Evolutionary conservation across 2,797 vertebrate species (phyloP), one percentile per base, ranked within the genome.

Genomic region (Semotilus atromaculatus): DNA sequence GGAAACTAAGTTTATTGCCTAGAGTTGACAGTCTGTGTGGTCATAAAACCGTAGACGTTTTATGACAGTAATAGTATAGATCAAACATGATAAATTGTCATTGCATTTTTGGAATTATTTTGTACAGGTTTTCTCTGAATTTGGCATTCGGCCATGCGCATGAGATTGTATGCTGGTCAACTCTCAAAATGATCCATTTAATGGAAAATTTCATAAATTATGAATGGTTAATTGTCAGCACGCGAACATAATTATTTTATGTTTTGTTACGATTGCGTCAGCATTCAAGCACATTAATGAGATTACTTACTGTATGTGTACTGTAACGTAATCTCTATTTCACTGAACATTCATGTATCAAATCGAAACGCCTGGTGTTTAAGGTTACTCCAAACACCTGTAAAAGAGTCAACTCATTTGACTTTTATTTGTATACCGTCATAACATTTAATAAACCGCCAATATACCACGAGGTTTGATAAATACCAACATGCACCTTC

Each of bases 1-100:
- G 82, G 26, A 55, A 51, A 77, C 38, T 40, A 83, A 77, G 73
- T 77, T 58, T 67, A 76, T 76, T 76, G 5, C 48, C 34, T 53
- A 14, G 45, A 34, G 29, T 14, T 11, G 66, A 71, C 48, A 5
- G 51, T 11, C 18, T 7, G 19, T 5, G 75, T 43, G 76, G 40
- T 48, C 6, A 34, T 9, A 55, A 29, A 48, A 16, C 67, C 9
- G 18, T 3, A 58, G 48, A 45, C 53, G 19, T 3, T n/a, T n/a
- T n/a, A n/a, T n/a, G n/a, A n/a, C n/a, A n/a, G n/a, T n/a, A n/a
- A n/a, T n/a, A n/a, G 19, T 14, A 67, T 3, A 36, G 10, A 21
- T 29, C 16, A 9, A 29, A 2, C 9, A 40, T 58, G n/a, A 38
- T 2, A 6, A 3, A 66, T 82, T 7, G 14, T 62, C 7, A n/a